phyloP scores from a whole-genome alignment of 2,113 vertebrate genomes.

The Eolophus roseicapilla region DNA sequence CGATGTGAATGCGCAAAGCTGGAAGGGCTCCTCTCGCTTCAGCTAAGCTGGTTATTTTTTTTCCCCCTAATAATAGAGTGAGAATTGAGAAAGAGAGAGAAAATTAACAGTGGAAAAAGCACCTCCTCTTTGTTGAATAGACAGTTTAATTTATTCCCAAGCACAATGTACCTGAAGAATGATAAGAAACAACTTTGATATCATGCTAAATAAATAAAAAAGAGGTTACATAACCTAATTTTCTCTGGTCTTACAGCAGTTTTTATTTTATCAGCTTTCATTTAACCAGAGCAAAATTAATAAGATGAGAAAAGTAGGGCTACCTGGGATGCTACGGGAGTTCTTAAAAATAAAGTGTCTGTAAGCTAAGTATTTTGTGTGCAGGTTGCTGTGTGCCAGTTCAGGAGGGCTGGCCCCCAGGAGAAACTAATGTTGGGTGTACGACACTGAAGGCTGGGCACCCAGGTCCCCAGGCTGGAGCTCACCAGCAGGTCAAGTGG shows the following conservation, averaged over 20 bases:
- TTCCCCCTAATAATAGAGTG: constrained; percentile 6
- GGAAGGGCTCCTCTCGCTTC: background rate
- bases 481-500: rapidly evolving
- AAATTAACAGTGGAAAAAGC: constrained; percentile 42
- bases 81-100: constrained; percentile 36
- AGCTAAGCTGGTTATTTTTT: constrained; percentile 6
- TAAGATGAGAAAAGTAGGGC: background rate
- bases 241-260: background rate
- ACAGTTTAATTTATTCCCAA: constrained; percentile 59
- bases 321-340: background rate
- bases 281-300: constrained; percentile 21
- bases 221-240: constrained; percentile 38
- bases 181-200: constrained; percentile 62
- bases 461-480: background rate
- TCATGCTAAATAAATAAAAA: constrained; percentile 59
- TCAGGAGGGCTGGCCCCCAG: background rate
- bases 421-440: background rate
- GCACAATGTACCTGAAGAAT: constrained; percentile 43
- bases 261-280: constrained; percentile 31
- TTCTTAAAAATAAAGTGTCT: background rate
- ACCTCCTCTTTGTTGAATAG: constrained; percentile 37
- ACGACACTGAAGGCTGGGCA: background rate
- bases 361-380: background rate
- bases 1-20: rapidly evolving
- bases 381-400: rapidly evolving